These are phyloP conservation scores for Pelagia noctiluca DNA, from an alignment of 30 jellyfish, hydroid and myxozoan species.

Conservation along the genomic window DNA sequence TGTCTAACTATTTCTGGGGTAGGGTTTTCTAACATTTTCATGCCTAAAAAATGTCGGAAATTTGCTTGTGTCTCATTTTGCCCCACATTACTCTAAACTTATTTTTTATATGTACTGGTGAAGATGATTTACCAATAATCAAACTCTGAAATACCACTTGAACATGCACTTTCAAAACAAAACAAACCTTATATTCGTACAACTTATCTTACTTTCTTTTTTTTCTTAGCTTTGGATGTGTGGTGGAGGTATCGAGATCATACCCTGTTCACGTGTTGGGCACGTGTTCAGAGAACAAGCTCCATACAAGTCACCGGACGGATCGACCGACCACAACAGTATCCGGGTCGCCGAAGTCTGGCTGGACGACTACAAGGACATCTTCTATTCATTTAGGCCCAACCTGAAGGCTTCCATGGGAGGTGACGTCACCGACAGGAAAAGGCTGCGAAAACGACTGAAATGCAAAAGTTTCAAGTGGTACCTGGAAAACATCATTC, in stretches of 20 bases:
- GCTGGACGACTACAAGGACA: constrained; percentile 97
- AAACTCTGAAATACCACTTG: too few relatives aligned
- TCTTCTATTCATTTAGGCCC: constrained; percentile 95
- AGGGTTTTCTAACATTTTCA: too few relatives aligned
- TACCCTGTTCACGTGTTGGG: constrained; percentile 99
- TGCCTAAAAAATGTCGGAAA: too few relatives aligned
- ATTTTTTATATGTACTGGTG: too few relatives aligned
- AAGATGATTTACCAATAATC: too few relatives aligned
- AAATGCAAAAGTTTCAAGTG: constrained; percentile 92
- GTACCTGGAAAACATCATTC: constrained; percentile 94
- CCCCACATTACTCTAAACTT: too few relatives aligned
- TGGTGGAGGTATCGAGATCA: constrained; percentile 97
- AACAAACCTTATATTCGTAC: too few relatives aligned
- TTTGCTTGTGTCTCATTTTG: too few relatives aligned
- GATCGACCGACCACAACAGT: constrained; percentile 94
- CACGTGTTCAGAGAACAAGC: constrained; percentile 99
- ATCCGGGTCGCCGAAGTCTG: constrained; percentile 99
- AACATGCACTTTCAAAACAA: too few relatives aligned
- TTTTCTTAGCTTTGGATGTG: constrained; percentile 97
- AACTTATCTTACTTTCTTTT: background rate
- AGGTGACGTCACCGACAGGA: constrained; percentile 95
- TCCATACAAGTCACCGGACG: constrained; percentile 95
- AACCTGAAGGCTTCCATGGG: constrained; percentile 88
- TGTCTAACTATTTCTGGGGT: too few relatives aligned
- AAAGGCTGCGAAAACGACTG: constrained; percentile 73